Evolutionary conservation across 2,797 vertebrate species (phyloP).

Genomic region (Lacerta viridis): DNA sequence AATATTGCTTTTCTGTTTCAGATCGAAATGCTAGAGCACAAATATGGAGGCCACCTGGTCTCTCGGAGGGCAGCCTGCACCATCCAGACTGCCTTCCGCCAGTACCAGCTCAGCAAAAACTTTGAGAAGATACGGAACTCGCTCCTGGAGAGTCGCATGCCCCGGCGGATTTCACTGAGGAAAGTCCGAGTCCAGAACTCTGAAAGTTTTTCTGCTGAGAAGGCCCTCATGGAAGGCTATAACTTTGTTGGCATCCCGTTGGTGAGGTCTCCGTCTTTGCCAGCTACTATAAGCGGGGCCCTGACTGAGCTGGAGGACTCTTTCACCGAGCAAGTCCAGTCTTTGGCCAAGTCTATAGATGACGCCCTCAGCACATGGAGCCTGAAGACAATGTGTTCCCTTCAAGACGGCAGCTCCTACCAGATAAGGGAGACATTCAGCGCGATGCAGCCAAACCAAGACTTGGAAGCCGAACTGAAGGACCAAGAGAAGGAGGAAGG

Average conservation of each 20-base stretch:
- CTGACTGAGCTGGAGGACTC: conserved; percentile 98
- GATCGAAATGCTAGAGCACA: conserved; percentile 99
- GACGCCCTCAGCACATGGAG: conserved; percentile 97
- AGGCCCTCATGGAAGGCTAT: conserved; percentile 93
- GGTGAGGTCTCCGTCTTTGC: conserved; percentile 91
- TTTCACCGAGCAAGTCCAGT: conserved; percentile 97
- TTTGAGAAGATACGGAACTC: conserved; percentile 99
- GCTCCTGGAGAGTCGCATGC: conserved; percentile 94
- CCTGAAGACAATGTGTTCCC: conserved; percentile 95
- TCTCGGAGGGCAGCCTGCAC: conserved; percentile 95
- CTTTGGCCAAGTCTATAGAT: conserved; percentile 96
- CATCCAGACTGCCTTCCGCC: conserved; percentile 97
- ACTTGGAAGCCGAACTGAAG: conserved; percentile 78
- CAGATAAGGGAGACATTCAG: conserved; percentile 93
- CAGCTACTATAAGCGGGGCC: conserved; percentile 89
- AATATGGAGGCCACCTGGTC: conserved; percentile 96
- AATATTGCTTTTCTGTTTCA: conserved; percentile 71
- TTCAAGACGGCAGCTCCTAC: conserved; percentile 90
- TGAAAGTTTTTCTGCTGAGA: conserved; percentile 92
- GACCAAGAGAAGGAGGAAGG: conserved; percentile 87
- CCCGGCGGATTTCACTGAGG: conserved; percentile 94
- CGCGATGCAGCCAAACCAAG: conserved; percentile 78
- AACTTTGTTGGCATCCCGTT: conserved; percentile 91
- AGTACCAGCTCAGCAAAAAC: conserved; percentile 99
- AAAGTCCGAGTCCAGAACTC: conserved; percentile 91